Evolutionary conservation across 2,113 vertebrate species (phyloP).

Genomic region (Columbina picui): DNA sequence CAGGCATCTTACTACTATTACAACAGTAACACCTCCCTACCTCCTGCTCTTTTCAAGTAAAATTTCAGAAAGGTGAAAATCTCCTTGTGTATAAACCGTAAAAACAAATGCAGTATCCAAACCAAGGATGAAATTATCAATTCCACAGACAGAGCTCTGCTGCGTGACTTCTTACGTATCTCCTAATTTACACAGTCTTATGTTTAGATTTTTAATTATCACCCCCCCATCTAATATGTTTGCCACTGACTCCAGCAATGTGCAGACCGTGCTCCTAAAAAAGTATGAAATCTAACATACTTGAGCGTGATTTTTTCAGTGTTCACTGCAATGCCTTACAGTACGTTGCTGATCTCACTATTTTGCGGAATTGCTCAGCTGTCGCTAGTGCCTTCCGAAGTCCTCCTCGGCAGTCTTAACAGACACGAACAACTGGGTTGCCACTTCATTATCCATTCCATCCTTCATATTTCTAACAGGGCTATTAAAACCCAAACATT

Average conservation of each 20-base stretch:
- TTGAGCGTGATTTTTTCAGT: background rate
- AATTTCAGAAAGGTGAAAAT: constrained; percentile 6
- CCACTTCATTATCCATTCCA: background rate
- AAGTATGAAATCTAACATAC: background rate
- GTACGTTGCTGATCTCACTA: background rate
- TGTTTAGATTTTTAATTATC: background rate
- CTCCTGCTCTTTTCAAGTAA: background rate
- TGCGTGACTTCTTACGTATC: background rate
- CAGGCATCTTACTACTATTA: background rate
- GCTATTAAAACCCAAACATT: background rate
- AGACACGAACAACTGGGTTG: constrained; percentile 40
- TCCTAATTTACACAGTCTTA: background rate
- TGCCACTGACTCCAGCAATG: background rate
- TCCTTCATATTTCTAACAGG: background rate
- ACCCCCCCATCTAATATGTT: background rate
- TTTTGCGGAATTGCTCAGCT: constrained; percentile 14
- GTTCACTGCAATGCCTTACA: background rate
- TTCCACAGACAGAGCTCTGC: background rate
- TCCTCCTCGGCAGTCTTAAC: background rate
- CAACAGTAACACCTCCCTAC: background rate
- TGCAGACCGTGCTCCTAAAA: background rate
- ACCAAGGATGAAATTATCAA: background rate
- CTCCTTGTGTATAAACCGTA: background rate
- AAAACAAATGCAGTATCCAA: background rate
- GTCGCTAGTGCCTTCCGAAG: background rate